Evolutionary conservation across 1,140 invertebrate genomes (phyloP), one percentile per base, ranked within the genome.

Genomic region (Leguminivora glycinivorella): DNA sequence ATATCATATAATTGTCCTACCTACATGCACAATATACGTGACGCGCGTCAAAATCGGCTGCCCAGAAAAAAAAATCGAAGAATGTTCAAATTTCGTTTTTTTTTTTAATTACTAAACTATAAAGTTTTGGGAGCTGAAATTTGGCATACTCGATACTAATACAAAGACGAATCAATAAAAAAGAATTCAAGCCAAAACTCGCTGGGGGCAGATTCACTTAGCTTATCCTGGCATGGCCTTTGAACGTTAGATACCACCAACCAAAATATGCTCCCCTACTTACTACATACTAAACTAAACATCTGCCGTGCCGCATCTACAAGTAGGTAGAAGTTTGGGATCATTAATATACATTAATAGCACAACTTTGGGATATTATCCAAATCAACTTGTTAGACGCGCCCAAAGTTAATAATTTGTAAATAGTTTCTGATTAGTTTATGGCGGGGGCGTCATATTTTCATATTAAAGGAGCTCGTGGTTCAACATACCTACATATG

Each of bases 291-390:
- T 31, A 63, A 63, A n/a, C 58, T 63, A 63, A 60, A 63, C 29
- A 34, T 63, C 25, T 63, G 25, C 58, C 58, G 26, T 22, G 47
- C 9, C n/a, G 43, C 17, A 7, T 52, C 0, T 52, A 31, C n/a
- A 4, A 29, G 58, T 63, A 63, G 25, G 29, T 63, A 63, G 25
- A 68, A 68, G 67, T 68, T 68, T 68, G 14, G 38, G 67, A 40
- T 40, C 40, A 68, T 47, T 68, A 68, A 68, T 68, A 68, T 43
- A 43, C 67, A 68, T 68, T 68, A 68, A 68, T 68, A 68, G 67
- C 67, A 43, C 40, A 68, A 68, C 67, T 68, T 68, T 5, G 67
- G 24, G 43, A 26, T 34, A 68, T 63, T 68, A 68, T 68, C 67
- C 40, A 47, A 68, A 68, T 68, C 67, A 68, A 68, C 67, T n/a